Conservation (phyloP, 2,888 invertebrate species). For the Diarsia rubi region DNA sequence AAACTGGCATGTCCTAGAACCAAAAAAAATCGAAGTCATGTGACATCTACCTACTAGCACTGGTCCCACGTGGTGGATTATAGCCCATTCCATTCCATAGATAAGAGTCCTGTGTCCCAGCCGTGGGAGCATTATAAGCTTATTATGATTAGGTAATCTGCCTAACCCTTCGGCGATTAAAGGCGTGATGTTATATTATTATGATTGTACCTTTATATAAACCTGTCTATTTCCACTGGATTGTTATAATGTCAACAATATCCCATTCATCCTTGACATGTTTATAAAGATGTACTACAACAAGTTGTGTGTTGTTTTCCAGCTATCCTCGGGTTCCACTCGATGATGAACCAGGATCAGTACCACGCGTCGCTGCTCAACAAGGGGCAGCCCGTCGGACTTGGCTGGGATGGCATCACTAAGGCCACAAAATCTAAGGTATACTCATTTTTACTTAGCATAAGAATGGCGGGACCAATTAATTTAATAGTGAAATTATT, state of each 20-base stretch:
- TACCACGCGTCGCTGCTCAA: conserved; percentile 98
- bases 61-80: no score
- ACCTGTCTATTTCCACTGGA: rapidly evolving
- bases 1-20: no score
- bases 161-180: no score
- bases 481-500: not conserved
- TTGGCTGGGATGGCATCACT: conserved; percentile 98
- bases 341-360: conserved; percentile 99
- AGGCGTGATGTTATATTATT: no score
- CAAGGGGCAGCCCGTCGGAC: conserved; percentile 97
- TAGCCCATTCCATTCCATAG: no score
- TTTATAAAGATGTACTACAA: not conserved
- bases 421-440: conserved; percentile 97
- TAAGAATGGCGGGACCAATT: not conserved
- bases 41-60: no score
- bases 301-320: conserved; percentile 70
- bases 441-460: conserved; percentile 16
- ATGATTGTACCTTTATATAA: not conserved
- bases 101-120: no score
- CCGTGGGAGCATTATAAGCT: no score
- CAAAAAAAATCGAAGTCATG: no score
- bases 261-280: not conserved
- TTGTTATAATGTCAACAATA: not conserved
- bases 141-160: no score
- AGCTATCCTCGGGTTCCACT: conserved; percentile 99